Evolutionary conservation across 2,797 vertebrate species (phyloP), one percentile per base, ranked within the genome.

Genomic region (Sebastes oblongus): DNA sequence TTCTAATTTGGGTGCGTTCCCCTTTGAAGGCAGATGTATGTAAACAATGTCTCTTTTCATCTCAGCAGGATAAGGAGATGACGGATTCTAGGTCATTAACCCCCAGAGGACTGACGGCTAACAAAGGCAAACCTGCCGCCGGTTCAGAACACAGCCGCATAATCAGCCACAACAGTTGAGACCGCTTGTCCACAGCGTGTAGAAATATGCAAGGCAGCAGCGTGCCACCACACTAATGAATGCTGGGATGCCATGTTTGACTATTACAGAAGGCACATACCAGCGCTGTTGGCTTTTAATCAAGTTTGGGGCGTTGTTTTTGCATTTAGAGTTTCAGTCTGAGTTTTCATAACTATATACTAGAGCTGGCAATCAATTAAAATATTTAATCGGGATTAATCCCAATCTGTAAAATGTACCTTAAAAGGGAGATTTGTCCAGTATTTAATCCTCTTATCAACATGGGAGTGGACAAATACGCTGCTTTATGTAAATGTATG

Each of bases 41-140:
- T 86, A 90, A 92, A 94, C 89, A 92, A 81, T 66, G 87, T 81
- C 78, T 90, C 86, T 75, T 84, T 90, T 92, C 89, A 91, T 92
- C 83, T 86, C 27, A 1, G 39, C 9, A 82, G 67, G 87, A 91
- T 90, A 73, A 86, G 81, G 71, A 84, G 85, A 84, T 71, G 88
- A 84, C 58, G 64, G 83, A 87, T 89, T 92, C 81, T 89, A 34
- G 91, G 86, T 92, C 87, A 81, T 88, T 85, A 86, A 83, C 85
- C 87, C 85, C 85, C 80, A 1, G 72, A 88, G 87, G 78, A 86
- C 79, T 3, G 56, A 72, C 75, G 36, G 79, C 77, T 29, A 87
- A 91, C 88, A 87, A 72, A 86, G 84, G 69, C 62, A 4, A 71
- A 84, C 55, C 81, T 62, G 72, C 78, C 13, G 64, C 46, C n/a